These are phyloP conservation scores for Mystacornis crossleyi DNA, from an alignment of 2,113 vertebrate species.

Conservation along the genomic window DNA sequence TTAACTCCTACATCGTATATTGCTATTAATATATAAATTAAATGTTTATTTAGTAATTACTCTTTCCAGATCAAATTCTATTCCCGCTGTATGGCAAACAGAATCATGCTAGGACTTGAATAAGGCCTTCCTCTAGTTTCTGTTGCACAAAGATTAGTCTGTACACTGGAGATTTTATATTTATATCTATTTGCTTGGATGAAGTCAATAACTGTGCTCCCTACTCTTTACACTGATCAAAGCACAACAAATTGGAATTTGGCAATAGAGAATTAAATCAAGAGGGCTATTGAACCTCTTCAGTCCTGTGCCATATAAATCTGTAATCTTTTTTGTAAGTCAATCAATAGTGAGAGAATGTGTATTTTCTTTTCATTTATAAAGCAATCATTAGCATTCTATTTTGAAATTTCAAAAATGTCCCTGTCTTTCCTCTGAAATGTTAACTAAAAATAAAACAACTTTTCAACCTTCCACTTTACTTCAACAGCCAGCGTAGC, in stretches of 20 bases:
- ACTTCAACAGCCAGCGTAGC: background rate
- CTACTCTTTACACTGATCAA: background rate
- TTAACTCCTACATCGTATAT: background rate
- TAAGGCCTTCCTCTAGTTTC: background rate
- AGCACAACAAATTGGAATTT: background rate
- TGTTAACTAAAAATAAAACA: background rate
- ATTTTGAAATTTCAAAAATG: background rate
- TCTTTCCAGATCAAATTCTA: background rate
- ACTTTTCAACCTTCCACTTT: background rate
- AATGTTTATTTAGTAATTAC: background rate
- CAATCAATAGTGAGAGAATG: background rate
- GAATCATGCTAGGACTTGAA: background rate
- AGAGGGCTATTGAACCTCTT: background rate
- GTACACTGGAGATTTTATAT: background rate
- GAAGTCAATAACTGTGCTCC: background rate
- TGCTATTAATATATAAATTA: background rate
- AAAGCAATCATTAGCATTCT: background rate
- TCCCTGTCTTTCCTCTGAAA: background rate
- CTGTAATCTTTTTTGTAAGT: background rate
- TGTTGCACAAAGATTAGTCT: background rate
- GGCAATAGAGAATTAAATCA: background rate
- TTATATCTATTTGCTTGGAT: background rate
- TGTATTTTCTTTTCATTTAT: background rate
- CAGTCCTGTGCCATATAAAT: background rate
- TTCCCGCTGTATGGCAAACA: background rate